Evolutionary conservation across 1,140 invertebrate genomes (phyloP).

Genomic region (Sinonovacula constricta): DNA sequence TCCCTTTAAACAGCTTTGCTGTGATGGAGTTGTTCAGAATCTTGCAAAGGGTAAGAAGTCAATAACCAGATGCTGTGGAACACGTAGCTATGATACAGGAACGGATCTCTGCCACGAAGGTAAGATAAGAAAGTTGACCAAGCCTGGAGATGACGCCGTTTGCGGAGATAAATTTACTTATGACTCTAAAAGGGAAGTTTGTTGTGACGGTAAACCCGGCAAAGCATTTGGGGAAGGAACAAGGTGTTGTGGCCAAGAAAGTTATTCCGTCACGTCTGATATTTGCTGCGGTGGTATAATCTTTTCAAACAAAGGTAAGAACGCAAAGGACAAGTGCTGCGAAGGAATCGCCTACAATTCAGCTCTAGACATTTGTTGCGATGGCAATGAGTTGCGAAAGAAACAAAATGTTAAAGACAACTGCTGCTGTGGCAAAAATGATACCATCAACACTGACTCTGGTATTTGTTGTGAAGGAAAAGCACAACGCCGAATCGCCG

Average conservation of each 20-base stretch:
- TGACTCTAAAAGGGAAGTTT: slow-evolving; percentile 44
- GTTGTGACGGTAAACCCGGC: slow-evolving; percentile 37
- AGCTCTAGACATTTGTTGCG: slow-evolving; percentile 34
- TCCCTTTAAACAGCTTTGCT: slow-evolving; percentile 41
- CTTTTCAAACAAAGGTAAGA: slow-evolving; percentile 16
- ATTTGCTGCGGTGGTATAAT: slow-evolving; percentile 49
- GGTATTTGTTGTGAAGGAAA: slow-evolving; percentile 46
- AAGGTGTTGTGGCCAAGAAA: slow-evolving; percentile 32
- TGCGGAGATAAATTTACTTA: slow-evolving; percentile 43
- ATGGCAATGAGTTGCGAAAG: slow-evolving; percentile 29
- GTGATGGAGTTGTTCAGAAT: slow-evolving; percentile 37
- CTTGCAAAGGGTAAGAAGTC: slow-evolving; percentile 9
- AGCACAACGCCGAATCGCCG: slow-evolving; percentile 29
- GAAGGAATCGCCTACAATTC: slow-evolving; percentile 15
- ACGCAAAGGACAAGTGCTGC: slow-evolving; percentile 20
- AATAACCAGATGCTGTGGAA: slow-evolving; percentile 38
- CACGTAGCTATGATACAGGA: slow-evolving; percentile 28
- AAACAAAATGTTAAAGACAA: slow-evolving; percentile 15
- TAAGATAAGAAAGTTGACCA: slow-evolving; percentile 24
- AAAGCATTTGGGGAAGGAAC: slow-evolving; percentile 29
- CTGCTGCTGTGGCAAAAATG: slow-evolving; percentile 42
- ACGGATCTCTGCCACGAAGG: slow-evolving; percentile 28
- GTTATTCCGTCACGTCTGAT: slow-evolving; percentile 5
- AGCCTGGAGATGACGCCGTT: slow-evolving; percentile 16
- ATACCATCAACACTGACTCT: slow-evolving; percentile 23